These are phyloP conservation scores for Lobophora halterata DNA, from an alignment of 2,888 invertebrate genomes.

Conservation along the genomic window DNA sequence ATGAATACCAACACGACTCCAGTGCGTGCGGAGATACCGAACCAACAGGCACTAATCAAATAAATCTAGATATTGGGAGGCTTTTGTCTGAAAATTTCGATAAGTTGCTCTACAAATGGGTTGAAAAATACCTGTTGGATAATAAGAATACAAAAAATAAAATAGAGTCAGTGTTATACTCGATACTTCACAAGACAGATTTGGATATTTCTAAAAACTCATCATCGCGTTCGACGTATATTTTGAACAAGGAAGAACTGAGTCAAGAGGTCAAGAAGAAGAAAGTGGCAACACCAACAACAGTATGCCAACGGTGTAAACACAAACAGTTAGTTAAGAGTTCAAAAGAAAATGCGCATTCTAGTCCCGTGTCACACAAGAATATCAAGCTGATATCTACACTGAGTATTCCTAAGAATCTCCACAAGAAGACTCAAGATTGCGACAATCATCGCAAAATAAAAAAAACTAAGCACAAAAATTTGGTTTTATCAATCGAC, in stretches of 20 bases:
- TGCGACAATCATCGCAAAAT: slow-evolving; percentile 28
- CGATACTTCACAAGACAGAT: slow-evolving; percentile 47
- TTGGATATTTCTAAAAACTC: slow-evolving; percentile 31
- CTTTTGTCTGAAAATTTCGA: slow-evolving; percentile 59
- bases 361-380: slow-evolving; percentile 47
- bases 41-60: slow-evolving; percentile 24
- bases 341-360: slow-evolving; percentile 28
- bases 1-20: slow-evolving; percentile 41
- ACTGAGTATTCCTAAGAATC: slow-evolving; percentile 59
- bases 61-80: slow-evolving; percentile 45
- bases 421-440: slow-evolving; percentile 32
- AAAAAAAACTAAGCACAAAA: slow-evolving; percentile 36
- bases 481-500: slow-evolving; percentile 35
- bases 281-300: slow-evolving; percentile 35
- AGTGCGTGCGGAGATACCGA: slow-evolving; percentile 56
- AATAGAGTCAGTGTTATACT: slow-evolving; percentile 50
- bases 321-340: no score
- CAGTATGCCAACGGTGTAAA: slow-evolving; percentile 33
- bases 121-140: slow-evolving; percentile 49
- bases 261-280: slow-evolving; percentile 40
- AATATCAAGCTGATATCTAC: slow-evolving; percentile 58
- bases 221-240: slow-evolving; percentile 51
- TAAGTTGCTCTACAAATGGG: slow-evolving; percentile 52
- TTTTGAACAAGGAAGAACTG: slow-evolving; percentile 40
- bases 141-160: slow-evolving; percentile 48